Evolutionary conservation across 2,113 vertebrate genomes (phyloP).

Genomic region (Pseudolaguvia tuberculata): DNA sequence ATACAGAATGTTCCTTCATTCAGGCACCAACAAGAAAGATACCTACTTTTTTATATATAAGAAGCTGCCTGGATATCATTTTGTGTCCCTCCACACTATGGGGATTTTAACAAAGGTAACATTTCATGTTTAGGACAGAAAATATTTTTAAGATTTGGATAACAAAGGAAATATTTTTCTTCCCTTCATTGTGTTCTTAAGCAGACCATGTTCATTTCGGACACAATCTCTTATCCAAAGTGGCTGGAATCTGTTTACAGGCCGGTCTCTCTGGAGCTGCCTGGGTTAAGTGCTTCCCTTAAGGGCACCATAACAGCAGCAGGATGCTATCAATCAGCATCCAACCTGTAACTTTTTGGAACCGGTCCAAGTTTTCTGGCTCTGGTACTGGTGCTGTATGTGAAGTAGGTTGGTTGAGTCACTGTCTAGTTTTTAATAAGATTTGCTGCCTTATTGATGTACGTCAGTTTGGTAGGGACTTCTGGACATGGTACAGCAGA

Average conservation of each 20-base stretch:
- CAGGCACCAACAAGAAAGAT: too few species aligned
- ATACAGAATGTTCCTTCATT: neutral
- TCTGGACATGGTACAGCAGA: neutral
- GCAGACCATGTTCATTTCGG: neutral
- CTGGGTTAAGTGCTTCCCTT: conserved; percentile 40
- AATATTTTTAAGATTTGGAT: conserved; percentile 12
- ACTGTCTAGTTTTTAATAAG: neutral
- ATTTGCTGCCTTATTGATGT: neutral
- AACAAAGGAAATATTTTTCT: conserved; percentile 1
- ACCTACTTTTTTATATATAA: neutral
- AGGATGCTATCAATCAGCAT: conserved; percentile 38
- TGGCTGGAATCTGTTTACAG: conserved; percentile 24
- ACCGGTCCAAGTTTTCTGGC: conserved; percentile 3
- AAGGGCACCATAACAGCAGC: conserved; percentile 32
- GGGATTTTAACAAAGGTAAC: neutral
- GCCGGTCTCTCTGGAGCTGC: conserved; percentile 21
- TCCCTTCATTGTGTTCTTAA: conserved; percentile 21
- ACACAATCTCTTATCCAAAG: conserved; percentile 42
- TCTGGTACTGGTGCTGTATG: neutral
- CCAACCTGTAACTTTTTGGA: conserved; percentile 18
- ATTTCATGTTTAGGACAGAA: neutral
- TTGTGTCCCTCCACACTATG: too few species aligned
- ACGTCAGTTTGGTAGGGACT: neutral
- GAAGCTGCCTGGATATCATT: neutral
- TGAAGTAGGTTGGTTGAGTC: neutral